These are phyloP conservation scores for Portevinia maculata DNA, from an alignment of 2,888 invertebrate genomes.

Conservation along the genomic window DNA sequence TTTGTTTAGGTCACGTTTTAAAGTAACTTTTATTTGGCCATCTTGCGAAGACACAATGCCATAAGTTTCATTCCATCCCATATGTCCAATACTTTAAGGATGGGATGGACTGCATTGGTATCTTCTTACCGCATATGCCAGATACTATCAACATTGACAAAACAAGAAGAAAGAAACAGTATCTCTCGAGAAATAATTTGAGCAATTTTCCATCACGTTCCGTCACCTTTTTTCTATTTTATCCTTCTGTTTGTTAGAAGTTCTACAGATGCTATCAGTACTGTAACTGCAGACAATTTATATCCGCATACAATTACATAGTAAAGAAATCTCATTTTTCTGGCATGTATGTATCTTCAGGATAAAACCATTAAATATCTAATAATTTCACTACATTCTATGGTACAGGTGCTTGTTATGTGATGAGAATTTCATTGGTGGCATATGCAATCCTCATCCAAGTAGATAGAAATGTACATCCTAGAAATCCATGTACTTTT, in stretches of 20 bases:
- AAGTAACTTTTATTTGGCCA: conserved; percentile 51
- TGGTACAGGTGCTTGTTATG: conserved; percentile 21
- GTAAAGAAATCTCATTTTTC: conserved; percentile 43
- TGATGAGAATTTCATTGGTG: conserved; percentile 39
- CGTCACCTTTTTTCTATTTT: conserved; percentile 41
- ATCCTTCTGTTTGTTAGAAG: conserved; percentile 9
- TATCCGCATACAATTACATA: conserved; percentile 54
- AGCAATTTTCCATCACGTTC: conserved; percentile 63
- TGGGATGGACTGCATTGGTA: conserved; percentile 43
- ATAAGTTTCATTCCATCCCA: conserved; percentile 54
- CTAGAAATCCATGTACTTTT: conserved; percentile 12
- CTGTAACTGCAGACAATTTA: conserved; percentile 68
- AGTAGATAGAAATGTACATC: conserved; percentile 6
- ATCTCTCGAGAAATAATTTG: conserved; percentile 16
- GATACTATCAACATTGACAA: conserved; percentile 52
- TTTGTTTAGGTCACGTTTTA: conserved; percentile 57
- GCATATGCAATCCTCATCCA: conserved; percentile 42
- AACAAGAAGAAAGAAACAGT: conserved; percentile 6
- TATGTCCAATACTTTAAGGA: conserved; percentile 21
- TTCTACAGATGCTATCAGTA: conserved; percentile 31
- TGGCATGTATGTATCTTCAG: conserved; percentile 47
- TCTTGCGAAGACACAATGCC: conserved; percentile 45
- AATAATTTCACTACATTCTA: conserved; percentile 46
- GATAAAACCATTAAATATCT: conserved; percentile 48
- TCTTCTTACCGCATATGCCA: conserved; percentile 55